phyloP scores from a whole-genome alignment of 2,797 vertebrate genomes.

The Thalassophryne amazonica region DNA sequence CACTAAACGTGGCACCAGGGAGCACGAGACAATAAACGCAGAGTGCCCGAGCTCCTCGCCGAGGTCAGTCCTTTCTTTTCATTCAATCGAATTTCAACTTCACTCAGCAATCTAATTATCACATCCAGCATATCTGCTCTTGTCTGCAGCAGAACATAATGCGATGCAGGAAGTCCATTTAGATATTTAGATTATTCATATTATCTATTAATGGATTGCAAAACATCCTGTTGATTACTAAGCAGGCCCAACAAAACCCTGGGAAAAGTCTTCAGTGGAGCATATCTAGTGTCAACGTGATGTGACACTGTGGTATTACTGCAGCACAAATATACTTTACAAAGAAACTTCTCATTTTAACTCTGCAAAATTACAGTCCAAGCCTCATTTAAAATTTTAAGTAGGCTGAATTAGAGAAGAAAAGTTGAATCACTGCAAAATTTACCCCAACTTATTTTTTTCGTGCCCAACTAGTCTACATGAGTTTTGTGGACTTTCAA shows the following conservation, averaged over 20 bases:
- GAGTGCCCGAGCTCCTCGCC: conserved; percentile 25
- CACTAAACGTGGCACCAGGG: conserved; percentile 45
- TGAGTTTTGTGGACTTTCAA: no score
- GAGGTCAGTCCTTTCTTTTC: conserved; percentile 27
- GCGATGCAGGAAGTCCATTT: conserved; percentile 23
- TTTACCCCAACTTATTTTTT: no score
- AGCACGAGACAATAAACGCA: conserved; percentile 48
- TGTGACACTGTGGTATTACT: neutral
- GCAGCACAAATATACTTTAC: conserved; percentile 4
- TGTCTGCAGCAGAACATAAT: conserved; percentile 17
- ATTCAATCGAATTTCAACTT: conserved; percentile 27
- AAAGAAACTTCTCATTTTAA: no score
- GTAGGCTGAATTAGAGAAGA: no score
- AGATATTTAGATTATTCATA: conserved; percentile 38
- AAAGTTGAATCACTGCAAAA: no score
- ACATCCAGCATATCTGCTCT: conserved; percentile 53
- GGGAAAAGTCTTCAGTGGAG: conserved; percentile 2
- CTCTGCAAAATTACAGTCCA: no score
- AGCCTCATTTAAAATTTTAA: no score
- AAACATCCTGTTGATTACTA: conserved; percentile 48
- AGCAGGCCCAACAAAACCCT: conserved; percentile 44
- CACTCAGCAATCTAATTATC: conserved; percentile 64
- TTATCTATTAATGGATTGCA: conserved; percentile 28
- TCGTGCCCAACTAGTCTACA: no score
- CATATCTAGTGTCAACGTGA: conserved; percentile 6